Conservation (phyloP, 1,140 invertebrate genomes). For the Lethrus apterus region DNA sequence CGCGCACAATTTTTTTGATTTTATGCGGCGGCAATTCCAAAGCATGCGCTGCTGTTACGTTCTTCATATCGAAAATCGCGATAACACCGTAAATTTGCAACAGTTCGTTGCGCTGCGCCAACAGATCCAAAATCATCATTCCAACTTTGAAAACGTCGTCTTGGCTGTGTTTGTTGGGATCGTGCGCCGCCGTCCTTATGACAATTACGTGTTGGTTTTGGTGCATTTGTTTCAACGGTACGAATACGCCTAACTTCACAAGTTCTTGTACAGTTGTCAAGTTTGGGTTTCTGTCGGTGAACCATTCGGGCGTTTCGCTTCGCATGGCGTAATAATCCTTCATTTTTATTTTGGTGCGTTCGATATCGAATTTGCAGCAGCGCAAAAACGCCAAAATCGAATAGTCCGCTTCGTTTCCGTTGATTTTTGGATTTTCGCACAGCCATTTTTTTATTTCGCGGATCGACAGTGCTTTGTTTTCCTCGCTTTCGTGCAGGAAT, state of each 20-base stretch:
- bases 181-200: slow-evolving; percentile 48
- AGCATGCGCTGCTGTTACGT: slow-evolving; percentile 51
- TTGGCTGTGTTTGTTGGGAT: slow-evolving; percentile 48
- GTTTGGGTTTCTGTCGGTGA: slow-evolving; percentile 50
- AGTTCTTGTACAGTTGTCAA: slow-evolving; percentile 50
- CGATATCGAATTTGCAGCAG: slow-evolving; percentile 53
- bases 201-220: slow-evolving; percentile 49
- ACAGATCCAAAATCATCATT: slow-evolving; percentile 52
- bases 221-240: slow-evolving; percentile 47
- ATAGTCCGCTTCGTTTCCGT: slow-evolving; percentile 42
- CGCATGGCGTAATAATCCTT: slow-evolving; percentile 51
- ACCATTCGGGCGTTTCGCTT: slow-evolving; percentile 51
- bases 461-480: slow-evolving; percentile 17
- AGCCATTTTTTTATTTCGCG: slow-evolving; percentile 24
- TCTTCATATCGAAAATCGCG: slow-evolving; percentile 53
- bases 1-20: slow-evolving; percentile 51
- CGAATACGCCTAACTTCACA: slow-evolving; percentile 50
- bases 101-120: slow-evolving; percentile 42
- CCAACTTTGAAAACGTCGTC: slow-evolving; percentile 53
- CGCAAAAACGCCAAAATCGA: slow-evolving; percentile 54
- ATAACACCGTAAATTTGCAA: slow-evolving; percentile 52
- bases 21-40: slow-evolving; percentile 50
- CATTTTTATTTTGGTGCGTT: slow-evolving; percentile 50
- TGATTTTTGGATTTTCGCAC: slow-evolving; percentile 19
- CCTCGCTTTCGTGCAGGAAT: slow-evolving; percentile 28